Base-by-base conservation (phyloP, 2,888 invertebrate genomes). In the Disparrhopalites patrizii region DNA sequence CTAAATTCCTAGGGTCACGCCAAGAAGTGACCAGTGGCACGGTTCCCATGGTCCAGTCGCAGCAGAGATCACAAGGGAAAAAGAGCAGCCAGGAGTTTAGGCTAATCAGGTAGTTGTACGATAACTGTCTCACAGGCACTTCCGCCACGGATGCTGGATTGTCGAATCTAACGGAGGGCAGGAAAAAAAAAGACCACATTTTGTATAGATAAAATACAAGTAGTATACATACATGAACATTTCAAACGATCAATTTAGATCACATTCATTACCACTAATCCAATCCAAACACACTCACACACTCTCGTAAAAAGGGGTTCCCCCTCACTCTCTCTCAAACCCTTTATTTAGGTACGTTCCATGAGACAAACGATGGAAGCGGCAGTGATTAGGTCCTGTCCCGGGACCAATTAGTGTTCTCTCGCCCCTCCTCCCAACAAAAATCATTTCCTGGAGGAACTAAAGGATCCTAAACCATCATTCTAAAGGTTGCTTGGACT, bases 1-100 rank as follows among this genome's bases (percentile, higher is more conserved):
- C 86, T 54, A 93, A 72, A 81, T 95, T 95, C 47, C 96, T 84
- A 0, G 84, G 80, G 80, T 97, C 97, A 4, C 84, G 77, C 78
- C 93, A 84, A 38, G 89, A 86, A 74, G 87, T 86, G 54, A 97
- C 83, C 63, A 97, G 80, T 0, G 94, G 91, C 65, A 97, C 88
- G 7, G 93, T 93, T 61, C 93, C 96, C 97, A 97, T 97, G 52
- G 96, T 97, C 96, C 96, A 97, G 82, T 97, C 97, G 80, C 50
- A 50, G 38, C 61, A 61, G 5, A 61, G 51, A 52, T 82, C 78
- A 74, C 89, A 89, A 1, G 97, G 97, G 77, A 91, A 87, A 62
- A 95, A 83, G 72, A 97, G 82, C 72, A 97, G 83, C 91, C 93
- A 93, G 62, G 89, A 83, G 81, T 97, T 97, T 72, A 95, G 84